phyloP scores from a whole-genome alignment of 2,888 invertebrate species.

The Eupelmus urozonus region DNA sequence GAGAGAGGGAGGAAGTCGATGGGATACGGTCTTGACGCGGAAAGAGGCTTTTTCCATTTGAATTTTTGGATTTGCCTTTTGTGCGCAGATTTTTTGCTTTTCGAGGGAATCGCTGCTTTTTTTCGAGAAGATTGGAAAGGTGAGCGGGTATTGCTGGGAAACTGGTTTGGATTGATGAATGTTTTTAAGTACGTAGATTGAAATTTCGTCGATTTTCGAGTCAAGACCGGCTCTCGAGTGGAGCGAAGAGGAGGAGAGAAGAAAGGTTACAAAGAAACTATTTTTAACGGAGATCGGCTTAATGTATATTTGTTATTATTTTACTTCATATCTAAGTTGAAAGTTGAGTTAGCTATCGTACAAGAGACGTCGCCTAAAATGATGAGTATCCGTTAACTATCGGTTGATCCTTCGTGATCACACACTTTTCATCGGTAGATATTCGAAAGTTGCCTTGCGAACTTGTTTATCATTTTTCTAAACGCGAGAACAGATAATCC shows the following conservation, averaged over 20 bases:
- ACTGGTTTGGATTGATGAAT: no score
- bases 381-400: background rate
- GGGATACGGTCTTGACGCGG: constrained; percentile 13
- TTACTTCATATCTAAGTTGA: constrained; percentile 1
- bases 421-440: background rate
- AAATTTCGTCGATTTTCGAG: background rate
- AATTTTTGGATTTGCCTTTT: no score
- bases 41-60: background rate
- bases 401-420: background rate
- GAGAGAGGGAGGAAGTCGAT: no score
- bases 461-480: constrained; percentile 46
- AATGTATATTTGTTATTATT: constrained; percentile 24
- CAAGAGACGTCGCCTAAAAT: constrained; percentile 12
- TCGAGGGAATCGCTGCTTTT: no score
- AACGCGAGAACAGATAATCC: constrained; percentile 1
- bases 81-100: no score
- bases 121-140: no score
- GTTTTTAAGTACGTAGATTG: no score
- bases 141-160: no score
- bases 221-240: background rate
- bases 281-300: constrained; percentile 50
- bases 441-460: constrained; percentile 45
- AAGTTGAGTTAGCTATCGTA: background rate
- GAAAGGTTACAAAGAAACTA: constrained; percentile 35
- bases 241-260: background rate